Evolutionary conservation across 2,888 invertebrate genomes (phyloP).

Genomic region (Sinohyriopsis cumingii): DNA sequence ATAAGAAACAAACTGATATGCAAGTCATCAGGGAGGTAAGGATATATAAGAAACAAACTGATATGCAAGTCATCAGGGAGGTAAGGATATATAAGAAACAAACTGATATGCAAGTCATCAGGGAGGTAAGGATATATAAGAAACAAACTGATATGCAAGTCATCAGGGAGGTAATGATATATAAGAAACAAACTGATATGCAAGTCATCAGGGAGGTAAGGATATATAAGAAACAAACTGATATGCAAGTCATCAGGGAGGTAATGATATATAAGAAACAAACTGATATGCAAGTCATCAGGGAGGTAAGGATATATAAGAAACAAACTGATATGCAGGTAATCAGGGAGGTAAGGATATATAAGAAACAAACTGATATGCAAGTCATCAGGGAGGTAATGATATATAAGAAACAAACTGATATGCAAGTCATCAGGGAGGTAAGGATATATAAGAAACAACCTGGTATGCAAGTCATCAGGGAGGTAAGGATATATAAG

Average conservation of each 20-base stretch:
- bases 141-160: conserved; percentile 85
- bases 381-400: conserved; percentile 89
- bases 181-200: too few species aligned
- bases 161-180: conserved; percentile 75
- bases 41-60: conserved; percentile 95
- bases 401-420: not conserved
- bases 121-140: conserved; percentile 76
- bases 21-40: conserved; percentile 57
- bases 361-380: conserved; percentile 77
- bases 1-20: conserved; percentile 87
- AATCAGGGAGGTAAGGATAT: conserved; percentile 81
- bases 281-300: conserved; percentile 90
- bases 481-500: conserved; percentile 80
- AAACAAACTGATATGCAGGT: conserved; percentile 84
- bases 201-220: too few species aligned
- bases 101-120: conserved; percentile 90
- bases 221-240: too few species aligned
- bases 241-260: conserved; percentile 95
- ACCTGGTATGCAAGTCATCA: conserved; percentile 76
- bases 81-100: conserved; percentile 28
- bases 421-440: not conserved
- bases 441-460: conserved; percentile 88
- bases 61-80: conserved; percentile 94
- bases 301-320: conserved; percentile 76
- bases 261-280: conserved; percentile 28